These are phyloP conservation scores for Parazoanthus atlanticus DNA, from an alignment of 92 coral and sea anemone genomes.

Conservation along the genomic window DNA sequence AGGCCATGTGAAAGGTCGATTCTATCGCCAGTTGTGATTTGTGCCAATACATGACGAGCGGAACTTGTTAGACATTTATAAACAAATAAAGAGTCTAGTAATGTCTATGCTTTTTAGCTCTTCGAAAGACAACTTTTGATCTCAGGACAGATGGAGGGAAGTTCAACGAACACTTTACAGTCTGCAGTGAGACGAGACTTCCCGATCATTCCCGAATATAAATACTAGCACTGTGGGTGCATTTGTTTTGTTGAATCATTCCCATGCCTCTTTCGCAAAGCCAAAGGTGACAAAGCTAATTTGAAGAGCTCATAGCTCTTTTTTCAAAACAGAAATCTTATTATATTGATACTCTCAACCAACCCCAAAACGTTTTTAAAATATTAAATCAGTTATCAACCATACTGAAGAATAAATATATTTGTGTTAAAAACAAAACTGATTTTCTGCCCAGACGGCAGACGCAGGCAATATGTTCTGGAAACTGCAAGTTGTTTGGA, in stretches of 20 bases:
- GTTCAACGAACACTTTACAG: background rate
- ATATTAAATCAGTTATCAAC: too few relatives aligned
- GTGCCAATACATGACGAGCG: slow-evolving; percentile 28
- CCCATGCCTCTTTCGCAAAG: background rate
- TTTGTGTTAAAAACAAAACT: background rate
- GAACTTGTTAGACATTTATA: slow-evolving; percentile 32
- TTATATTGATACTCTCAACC: background rate
- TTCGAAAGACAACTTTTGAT: background rate
- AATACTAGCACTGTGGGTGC: background rate
- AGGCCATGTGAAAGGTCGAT: slow-evolving; percentile 46
- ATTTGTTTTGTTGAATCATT: background rate
- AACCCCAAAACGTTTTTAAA: background rate
- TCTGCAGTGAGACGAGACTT: background rate
- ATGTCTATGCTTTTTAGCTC: background rate
- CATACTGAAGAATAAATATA: background rate
- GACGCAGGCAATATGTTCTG: slow-evolving; percentile 40
- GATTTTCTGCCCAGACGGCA: slow-evolving; percentile 16
- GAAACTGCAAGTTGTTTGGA: slow-evolving; percentile 17
- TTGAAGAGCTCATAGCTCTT: background rate
- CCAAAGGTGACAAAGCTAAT: background rate
- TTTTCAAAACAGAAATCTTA: background rate
- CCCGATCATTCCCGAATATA: background rate
- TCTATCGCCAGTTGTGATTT: slow-evolving; percentile 48
- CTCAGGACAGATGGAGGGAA: slow-evolving; percentile 18
- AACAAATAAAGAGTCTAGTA: slow-evolving; percentile 26